phyloP scores from a whole-genome alignment of 64 coral and sea anemone species.

The Stichodactyla helianthus region DNA sequence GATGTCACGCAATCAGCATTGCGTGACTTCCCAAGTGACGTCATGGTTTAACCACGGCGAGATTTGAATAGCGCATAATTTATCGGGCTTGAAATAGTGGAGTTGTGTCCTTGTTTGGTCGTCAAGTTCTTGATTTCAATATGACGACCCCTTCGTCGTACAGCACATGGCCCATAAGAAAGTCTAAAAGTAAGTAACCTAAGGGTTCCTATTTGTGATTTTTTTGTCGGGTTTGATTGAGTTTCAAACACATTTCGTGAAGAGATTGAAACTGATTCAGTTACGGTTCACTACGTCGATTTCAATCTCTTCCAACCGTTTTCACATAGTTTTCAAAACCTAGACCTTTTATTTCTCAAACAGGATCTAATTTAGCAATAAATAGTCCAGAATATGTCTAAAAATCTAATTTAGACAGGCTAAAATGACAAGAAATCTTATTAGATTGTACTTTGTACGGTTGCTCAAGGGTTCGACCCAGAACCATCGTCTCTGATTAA shows the following conservation, averaged over 20 bases:
- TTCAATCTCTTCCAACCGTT: not conserved
- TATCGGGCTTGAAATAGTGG: slow-evolving; percentile 2
- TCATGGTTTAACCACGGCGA: not conserved
- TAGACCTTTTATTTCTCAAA: not conserved
- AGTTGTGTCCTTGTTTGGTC: slow-evolving; percentile 2
- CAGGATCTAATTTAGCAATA: not conserved
- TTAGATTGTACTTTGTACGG: not conserved
- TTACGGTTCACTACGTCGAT: slow-evolving; percentile 10
- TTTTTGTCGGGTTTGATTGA: not conserved
- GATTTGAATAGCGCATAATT: slow-evolving; percentile 13
- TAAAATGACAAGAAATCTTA: not conserved
- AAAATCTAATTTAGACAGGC: not conserved
- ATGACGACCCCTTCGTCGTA: slow-evolving; percentile 8
- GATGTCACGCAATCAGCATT: not conserved
- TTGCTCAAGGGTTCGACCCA: slow-evolving; percentile 11
- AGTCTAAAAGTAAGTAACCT: slow-evolving; percentile 11
- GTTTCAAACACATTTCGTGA: not conserved
- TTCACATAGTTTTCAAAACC: not conserved
- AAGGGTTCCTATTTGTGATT: not conserved
- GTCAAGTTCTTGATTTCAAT: slow-evolving; percentile 16
- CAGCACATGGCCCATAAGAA: slow-evolving; percentile 22
- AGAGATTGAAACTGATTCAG: not conserved
- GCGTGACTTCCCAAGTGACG: not conserved
- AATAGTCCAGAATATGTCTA: not conserved
- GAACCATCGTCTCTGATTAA: not conserved